Evolutionary conservation across 2,113 vertebrate genomes (phyloP), one percentile per base, ranked within the genome.

Genomic region (zebrafish (Danio rerio)): DNA sequence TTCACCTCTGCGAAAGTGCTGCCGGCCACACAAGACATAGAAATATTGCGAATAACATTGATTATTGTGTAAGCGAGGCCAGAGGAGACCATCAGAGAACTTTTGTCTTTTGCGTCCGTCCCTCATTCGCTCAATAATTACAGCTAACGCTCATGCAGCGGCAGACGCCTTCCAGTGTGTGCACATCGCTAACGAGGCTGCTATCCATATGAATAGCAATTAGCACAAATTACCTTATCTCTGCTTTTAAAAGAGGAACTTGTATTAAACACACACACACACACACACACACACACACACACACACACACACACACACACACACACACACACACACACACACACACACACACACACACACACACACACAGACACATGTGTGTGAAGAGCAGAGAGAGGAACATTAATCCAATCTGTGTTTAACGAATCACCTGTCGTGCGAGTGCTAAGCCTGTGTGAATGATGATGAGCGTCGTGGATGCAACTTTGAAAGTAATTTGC

Each of bases 221-320:
- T 87, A 87, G 68, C 49, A 11, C 81, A 40, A 83, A 87, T 87
- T 83, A 87, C 77, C 81, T 87, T 77, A 87, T 85, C 81, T 83
- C 68, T 78, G 83, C 73, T 73, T 78, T 40, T 79, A 85, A 42
- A 62, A 70, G 47, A 31, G 61, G 53, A 77, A 63, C 15, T 55
- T 76, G 50, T 77, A 84, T 73, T 82, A 87, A 84, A 83, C 43
- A 76, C 62, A 9, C 65, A 43, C 47, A 55, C 55, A 50, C 62
- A 47, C 5, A 6, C 68, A 80, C 65, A 43, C 47, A 55, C 55
- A 50, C 62, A 47, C 5, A 6, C 68, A 80, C 65, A 43, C 47
- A 55, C 55, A 50, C 62, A 47, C 5, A 6, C 68, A 80, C 65
- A 43, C 47, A 55, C 55, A 50, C 62, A 47, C 5, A 6, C 68